These are phyloP conservation scores for Chrysocyon brachyurus DNA, from an alignment of 2,797 vertebrate species.

Conservation along the genomic window DNA sequence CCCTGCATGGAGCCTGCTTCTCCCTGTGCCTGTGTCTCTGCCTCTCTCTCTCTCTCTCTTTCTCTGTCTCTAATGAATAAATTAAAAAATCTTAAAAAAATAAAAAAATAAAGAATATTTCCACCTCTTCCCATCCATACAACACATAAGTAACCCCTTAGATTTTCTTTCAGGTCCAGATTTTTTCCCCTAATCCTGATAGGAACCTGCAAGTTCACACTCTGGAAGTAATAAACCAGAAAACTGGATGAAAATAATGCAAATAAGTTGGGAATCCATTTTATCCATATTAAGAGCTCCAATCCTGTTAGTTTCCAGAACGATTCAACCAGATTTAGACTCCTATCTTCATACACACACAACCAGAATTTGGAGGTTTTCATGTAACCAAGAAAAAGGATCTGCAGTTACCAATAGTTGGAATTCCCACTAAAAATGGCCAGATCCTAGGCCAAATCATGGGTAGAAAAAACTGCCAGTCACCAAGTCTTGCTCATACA, in stretches of 20 bases:
- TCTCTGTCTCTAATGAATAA: no score
- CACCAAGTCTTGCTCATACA: not conserved
- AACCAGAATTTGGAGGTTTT: not conserved
- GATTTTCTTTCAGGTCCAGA: not conserved
- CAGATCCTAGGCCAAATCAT: not conserved
- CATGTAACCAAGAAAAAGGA: not conserved
- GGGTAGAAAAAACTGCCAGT: not conserved
- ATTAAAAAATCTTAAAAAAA: no score
- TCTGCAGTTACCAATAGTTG: not conserved
- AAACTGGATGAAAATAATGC: not conserved
- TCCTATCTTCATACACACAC: not conserved
- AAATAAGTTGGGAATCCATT: not conserved
- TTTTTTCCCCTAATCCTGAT: not conserved
- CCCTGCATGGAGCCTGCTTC: no score
- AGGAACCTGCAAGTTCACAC: not conserved
- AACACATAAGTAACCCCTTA: not conserved
- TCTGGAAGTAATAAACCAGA: slow-evolving; percentile 37
- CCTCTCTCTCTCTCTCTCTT: no score
- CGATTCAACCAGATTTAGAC: not conserved
- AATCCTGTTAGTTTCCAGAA: not conserved
- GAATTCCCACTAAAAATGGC: not conserved
- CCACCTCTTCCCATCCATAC: not conserved
- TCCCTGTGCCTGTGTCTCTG: no score
- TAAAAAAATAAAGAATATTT: not conserved
- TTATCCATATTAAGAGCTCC: not conserved